Conservation (phyloP, 1,140 invertebrate genomes). For the Oreohelix idahoensis region DNA sequence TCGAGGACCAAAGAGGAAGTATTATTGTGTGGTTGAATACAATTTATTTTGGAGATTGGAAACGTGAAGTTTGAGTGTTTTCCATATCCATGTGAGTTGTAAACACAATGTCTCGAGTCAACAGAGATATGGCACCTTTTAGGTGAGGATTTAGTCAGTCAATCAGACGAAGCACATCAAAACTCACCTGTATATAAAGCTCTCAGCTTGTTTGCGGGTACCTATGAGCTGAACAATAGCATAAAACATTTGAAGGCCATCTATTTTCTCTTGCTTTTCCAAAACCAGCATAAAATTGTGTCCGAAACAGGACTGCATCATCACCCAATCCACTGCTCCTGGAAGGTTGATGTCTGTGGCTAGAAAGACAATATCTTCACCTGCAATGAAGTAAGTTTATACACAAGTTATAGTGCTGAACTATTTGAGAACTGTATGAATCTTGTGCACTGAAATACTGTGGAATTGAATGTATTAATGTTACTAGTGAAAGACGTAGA, state of each 20-base stretch:
- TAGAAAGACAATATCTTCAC: constrained; percentile 98
- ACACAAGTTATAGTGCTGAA: too few relatives aligned
- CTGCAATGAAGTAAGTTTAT: constrained; percentile 71
- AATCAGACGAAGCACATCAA: not conserved
- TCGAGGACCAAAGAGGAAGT: constrained; percentile 79
- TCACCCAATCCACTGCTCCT: constrained; percentile 99
- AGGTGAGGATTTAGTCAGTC: too few relatives aligned
- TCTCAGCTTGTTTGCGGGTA: constrained; percentile 98
- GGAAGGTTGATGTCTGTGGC: constrained; percentile 99
- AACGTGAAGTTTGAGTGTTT: too few relatives aligned
- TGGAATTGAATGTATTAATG: too few relatives aligned
- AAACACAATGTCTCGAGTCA: too few relatives aligned
- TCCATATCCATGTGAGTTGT: too few relatives aligned
- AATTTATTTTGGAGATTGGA: too few relatives aligned
- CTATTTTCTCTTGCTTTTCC: constrained; percentile 97
- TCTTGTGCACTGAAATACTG: too few relatives aligned
- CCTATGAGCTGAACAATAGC: constrained; percentile 99
- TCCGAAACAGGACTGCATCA: constrained; percentile 99
- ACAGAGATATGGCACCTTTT: too few relatives aligned
- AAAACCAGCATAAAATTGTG: constrained; percentile 99
- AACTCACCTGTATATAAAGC: constrained; percentile 93
- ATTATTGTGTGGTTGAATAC: constrained; percentile 99
- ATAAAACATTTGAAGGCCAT: constrained; percentile 99
- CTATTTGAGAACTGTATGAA: too few relatives aligned
- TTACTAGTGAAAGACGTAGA: too few relatives aligned